Evolutionary conservation across 1,140 invertebrate genomes (phyloP), one percentile per base, ranked within the genome.

Genomic region (Trichogramma pretiosum): DNA sequence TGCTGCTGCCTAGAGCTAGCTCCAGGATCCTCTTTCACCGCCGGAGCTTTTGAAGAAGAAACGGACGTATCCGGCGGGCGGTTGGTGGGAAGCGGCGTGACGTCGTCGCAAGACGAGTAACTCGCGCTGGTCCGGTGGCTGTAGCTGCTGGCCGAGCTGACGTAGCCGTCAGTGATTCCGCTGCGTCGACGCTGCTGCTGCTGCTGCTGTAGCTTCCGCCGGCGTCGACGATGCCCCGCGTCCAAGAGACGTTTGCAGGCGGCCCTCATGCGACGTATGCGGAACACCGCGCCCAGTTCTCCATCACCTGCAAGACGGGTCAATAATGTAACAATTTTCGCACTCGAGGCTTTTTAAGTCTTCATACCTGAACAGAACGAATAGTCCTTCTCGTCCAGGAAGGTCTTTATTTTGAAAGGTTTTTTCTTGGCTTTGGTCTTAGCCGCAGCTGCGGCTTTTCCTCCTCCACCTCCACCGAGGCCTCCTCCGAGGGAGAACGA

Each of bases 181-280:
- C n/a, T n/a, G n/a, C 17, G 37, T 2, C 24, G 7, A 30, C 39
- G 40, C 35, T 44, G 7, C n/a, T 50, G 19, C n/a, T 18, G 1
- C 28, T 34, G 28, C 37, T 38, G 48, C 11, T 21, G 11, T 40
- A 36, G 45, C 13, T 45, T 44, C 26, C 42, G 36, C 2, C 35
- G 21, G 4, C 23, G 40, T 41, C 21, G 59, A 46, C 22, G 58
- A 42, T 7, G 53, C 57, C 26, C n/a, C n/a, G n/a, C n/a, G n/a
- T n/a, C n/a, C n/a, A n/a, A n/a, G n/a, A 60, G 57, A 59, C 60
- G 61, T 52, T 46, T 62, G 56, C 56, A 72, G 58, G 61, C 66
- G 17, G 77, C 81, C 62, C 76, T 77, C 11, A 80, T 79, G 53
- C 79, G 63, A 21, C 76, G 68, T 13, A 74, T 67, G 46, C 79